These are phyloP conservation scores for Anguilla megastoma DNA, from an alignment of 2,797 vertebrate species.

Conservation along the genomic window DNA sequence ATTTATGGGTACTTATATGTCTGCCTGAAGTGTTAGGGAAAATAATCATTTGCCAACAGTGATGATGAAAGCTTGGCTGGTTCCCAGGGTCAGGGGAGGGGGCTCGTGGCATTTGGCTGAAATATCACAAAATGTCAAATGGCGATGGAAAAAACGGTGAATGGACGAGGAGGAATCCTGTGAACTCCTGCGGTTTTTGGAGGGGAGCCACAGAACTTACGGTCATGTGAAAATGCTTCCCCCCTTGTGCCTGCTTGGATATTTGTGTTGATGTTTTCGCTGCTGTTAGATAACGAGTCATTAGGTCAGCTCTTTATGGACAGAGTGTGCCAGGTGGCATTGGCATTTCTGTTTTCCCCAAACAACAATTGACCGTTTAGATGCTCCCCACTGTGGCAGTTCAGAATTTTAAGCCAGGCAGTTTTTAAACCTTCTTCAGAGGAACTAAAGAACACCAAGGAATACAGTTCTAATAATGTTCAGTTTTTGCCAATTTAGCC, in stretches of 20 bases:
- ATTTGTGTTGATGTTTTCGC: neutral
- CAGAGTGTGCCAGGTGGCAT: neutral
- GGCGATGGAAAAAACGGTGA: slow-evolving; percentile 1
- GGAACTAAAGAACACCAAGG: neutral
- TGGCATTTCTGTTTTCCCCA: neutral
- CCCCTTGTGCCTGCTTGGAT: neutral
- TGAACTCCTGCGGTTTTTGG: neutral
- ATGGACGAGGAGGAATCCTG: neutral
- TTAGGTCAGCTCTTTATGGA: neutral
- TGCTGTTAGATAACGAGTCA: neutral
- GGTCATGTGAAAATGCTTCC: neutral
- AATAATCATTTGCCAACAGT: neutral
- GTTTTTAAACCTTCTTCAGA: neutral
- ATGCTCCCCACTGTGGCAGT: neutral
- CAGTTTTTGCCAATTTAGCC: neutral
- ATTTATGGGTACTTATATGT: neutral
- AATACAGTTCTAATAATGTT: neutral
- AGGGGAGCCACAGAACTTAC: neutral
- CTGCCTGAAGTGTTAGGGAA: slow-evolving; percentile 26
- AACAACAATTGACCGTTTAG: neutral
- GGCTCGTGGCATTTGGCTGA: slow-evolving; percentile 44
- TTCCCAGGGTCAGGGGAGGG: slow-evolving; percentile 12
- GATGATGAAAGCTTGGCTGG: neutral
- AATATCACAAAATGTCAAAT: slow-evolving; percentile 46
- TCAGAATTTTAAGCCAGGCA: neutral